Percentiles rank a stretch among this genome's conserved stretches.
phyloP scores from a whole-genome alignment of 2,797 vertebrate species.

The Clarias platycephalus region DNA sequence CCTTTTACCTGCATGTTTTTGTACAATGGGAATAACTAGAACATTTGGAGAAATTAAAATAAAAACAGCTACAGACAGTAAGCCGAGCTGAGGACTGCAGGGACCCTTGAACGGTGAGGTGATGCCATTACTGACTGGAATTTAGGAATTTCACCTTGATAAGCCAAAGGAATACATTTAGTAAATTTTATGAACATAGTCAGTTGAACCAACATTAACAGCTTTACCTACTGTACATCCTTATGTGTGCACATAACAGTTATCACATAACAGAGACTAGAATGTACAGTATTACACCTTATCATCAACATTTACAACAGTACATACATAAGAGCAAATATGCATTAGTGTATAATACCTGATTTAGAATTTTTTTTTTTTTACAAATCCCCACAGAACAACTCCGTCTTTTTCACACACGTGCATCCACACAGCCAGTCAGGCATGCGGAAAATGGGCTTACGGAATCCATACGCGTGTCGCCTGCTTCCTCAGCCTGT shows the following conservation, averaged over 20 bases:
- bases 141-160: too few species aligned
- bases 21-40: neutral
- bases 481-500: slow-evolving; percentile 65
- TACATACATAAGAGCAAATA: slow-evolving; percentile 25
- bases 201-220: neutral
- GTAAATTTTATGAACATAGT: neutral
- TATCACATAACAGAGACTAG: neutral
- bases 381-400: slow-evolving; percentile 21
- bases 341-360: slow-evolving; percentile 12
- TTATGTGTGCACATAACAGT: neutral
- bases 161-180: neutral
- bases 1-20: neutral
- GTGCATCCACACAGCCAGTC: slow-evolving; percentile 61
- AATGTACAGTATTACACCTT: neutral
- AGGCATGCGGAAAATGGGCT: slow-evolving; percentile 73
- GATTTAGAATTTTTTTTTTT: neutral
- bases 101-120: neutral
- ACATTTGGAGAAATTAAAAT: neutral
- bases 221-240: neutral
- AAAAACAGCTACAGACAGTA: neutral
- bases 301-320: slow-evolving; percentile 5
- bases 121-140: neutral
- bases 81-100: neutral
- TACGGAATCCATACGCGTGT: slow-evolving; percentile 66
- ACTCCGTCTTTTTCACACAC: slow-evolving; percentile 40